Conservation (phyloP, 2,113 vertebrate species). For the Nettapus auritus region DNA sequence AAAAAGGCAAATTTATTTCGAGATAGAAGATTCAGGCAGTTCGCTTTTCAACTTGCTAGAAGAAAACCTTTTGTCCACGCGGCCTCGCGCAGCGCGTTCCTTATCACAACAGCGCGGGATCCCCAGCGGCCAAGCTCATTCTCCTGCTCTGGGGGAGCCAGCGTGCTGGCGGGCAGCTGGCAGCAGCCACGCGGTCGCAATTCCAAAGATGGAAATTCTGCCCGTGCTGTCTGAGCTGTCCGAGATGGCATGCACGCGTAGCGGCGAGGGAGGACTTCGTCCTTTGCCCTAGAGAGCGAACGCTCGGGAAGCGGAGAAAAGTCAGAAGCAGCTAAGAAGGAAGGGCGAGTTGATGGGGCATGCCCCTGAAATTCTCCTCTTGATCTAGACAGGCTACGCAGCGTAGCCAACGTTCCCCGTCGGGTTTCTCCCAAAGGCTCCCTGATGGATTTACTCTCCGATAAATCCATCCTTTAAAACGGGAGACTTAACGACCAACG, state of each 20-base stretch:
- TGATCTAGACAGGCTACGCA: rapidly evolving
- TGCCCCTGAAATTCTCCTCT: background rate
- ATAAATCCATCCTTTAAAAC: background rate
- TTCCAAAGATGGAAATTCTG: conserved; percentile 66
- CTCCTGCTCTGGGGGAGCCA: background rate
- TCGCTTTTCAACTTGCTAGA: background rate
- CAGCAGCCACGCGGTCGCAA: background rate
- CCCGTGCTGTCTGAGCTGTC: background rate
- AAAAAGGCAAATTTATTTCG: background rate
- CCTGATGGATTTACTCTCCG: background rate
- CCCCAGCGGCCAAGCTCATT: background rate
- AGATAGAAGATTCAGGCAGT: background rate
- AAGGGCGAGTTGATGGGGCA: background rate
- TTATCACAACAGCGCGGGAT: background rate
- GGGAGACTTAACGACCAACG: background rate
- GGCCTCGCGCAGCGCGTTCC: background rate
- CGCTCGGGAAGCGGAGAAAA: background rate
- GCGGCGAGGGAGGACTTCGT: background rate
- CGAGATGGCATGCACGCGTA: background rate
- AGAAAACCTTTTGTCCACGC: background rate
- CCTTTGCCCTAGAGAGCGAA: background rate
- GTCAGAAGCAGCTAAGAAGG: background rate
- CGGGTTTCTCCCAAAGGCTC: background rate
- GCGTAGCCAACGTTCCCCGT: rapidly evolving
- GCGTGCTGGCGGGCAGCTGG: background rate